Conservation (phyloP, 2,113 vertebrate species). For the Emydocephalus ijimae region DNA sequence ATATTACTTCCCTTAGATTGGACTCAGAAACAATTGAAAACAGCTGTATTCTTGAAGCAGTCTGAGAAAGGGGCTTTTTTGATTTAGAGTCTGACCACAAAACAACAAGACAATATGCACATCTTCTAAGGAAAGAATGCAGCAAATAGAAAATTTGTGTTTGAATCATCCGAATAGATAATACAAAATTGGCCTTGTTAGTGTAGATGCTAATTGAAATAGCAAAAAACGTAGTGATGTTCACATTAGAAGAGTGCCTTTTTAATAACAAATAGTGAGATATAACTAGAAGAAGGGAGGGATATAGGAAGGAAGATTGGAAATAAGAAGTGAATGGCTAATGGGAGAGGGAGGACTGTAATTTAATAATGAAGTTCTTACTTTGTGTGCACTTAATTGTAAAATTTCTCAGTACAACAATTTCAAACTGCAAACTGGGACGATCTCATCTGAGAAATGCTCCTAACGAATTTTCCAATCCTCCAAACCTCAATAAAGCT, state of each 20-base stretch:
- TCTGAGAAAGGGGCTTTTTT: constrained; percentile 45
- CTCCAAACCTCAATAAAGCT: neutral
- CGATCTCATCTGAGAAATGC: neutral
- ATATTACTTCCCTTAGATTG: constrained; percentile 57
- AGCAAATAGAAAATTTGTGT: neutral
- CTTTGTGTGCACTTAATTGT: neutral
- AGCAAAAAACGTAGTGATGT: neutral
- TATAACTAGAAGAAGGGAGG: neutral
- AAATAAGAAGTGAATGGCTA: no score
- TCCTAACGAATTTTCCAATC: neutral
- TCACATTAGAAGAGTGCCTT: neutral
- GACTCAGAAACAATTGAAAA: constrained; percentile 69
- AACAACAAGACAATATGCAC: constrained; percentile 35
- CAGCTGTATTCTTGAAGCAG: constrained; percentile 68
- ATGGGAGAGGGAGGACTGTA: neutral
- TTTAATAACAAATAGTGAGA: neutral
- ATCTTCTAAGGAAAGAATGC: neutral
- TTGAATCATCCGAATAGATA: neutral
- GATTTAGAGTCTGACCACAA: constrained; percentile 42
- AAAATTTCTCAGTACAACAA: neutral
- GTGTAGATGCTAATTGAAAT: neutral
- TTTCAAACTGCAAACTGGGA: neutral
- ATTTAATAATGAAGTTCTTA: no score
- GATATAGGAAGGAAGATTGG: neutral
- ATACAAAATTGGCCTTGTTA: neutral